A percentile compares a stretch with the other conserved stretches of the same genome.
These are phyloP conservation scores for Lepus oiostolus DNA, from an alignment of 2,797 vertebrate genomes.

Conservation along the genomic window DNA sequence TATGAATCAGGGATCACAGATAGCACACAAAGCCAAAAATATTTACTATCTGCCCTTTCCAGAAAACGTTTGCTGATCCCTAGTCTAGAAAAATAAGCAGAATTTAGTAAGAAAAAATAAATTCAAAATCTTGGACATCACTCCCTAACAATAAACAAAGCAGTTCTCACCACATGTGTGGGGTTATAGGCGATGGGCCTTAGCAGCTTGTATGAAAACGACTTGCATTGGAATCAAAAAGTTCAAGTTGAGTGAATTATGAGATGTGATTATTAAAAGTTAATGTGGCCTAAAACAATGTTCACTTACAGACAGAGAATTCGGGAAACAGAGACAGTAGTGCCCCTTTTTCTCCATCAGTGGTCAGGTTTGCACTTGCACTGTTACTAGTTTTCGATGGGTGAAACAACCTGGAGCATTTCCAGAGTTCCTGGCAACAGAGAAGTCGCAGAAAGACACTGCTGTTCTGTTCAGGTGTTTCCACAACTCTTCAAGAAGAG, in stretches of 20 bases:
- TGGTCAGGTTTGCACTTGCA: background rate
- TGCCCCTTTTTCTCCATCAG: background rate
- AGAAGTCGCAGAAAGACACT: background rate
- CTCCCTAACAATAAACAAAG: background rate
- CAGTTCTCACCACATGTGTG: background rate
- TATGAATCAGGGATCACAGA: background rate
- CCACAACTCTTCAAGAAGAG: background rate
- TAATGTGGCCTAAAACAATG: background rate
- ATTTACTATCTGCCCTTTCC: slow-evolving; percentile 5
- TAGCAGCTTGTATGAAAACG: background rate
- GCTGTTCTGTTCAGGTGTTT: background rate
- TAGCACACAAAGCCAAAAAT: slow-evolving; percentile 13
- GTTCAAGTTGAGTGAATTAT: slow-evolving; percentile 39
- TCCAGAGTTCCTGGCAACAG: background rate
- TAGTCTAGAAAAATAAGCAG: slow-evolving; percentile 41
- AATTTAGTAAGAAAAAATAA: slow-evolving; percentile 50
- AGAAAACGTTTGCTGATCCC: slow-evolving; percentile 12
- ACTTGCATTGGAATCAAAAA: background rate
- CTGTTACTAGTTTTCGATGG: background rate
- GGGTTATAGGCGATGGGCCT: background rate
- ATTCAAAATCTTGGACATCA: slow-evolving; percentile 25
- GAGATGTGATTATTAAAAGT: slow-evolving; percentile 1
- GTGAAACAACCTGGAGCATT: background rate
- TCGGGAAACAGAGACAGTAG: background rate
- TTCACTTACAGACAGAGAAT: slow-evolving; percentile 59